Percentiles rank a stretch among this genome's conserved stretches.
Evolutionary conservation across 2,888 invertebrate species (phyloP).

Genomic region (Eumacrocentrus americanus): DNA sequence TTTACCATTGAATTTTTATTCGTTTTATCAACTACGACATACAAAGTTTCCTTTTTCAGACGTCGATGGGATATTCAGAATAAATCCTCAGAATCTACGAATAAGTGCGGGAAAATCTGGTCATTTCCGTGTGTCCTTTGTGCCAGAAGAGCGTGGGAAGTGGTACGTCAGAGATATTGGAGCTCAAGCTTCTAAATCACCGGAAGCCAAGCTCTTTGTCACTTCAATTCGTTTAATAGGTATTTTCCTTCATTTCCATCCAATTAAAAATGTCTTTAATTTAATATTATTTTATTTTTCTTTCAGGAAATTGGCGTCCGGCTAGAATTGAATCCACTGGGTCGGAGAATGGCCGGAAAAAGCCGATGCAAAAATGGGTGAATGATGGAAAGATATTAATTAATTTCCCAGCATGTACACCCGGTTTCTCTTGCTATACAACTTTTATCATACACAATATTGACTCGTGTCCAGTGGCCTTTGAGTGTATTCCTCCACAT

Average conservation of each 20-base stretch:
- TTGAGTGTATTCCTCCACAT: conserved; percentile 59
- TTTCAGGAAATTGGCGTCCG: background rate
- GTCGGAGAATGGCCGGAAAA: background rate
- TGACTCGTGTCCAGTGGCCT: conserved; percentile 60
- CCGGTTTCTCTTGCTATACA: conserved; percentile 46
- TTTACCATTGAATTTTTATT: background rate
- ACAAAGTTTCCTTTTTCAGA: conserved; percentile 41
- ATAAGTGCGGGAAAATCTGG: conserved; percentile 48
- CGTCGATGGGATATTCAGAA: conserved; percentile 46
- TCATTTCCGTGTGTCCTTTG: conserved; percentile 56
- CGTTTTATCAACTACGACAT: background rate
- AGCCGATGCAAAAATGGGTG: background rate
- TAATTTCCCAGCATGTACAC: conserved; percentile 52
- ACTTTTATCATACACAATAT: conserved; percentile 58
- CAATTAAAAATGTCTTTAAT: conserved; percentile 8
- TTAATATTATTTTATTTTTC: background rate
- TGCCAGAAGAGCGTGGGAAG: conserved; percentile 45
- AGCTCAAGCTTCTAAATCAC: conserved; percentile 48
- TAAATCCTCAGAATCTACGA: conserved; percentile 47
- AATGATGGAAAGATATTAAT: conserved; percentile 48
- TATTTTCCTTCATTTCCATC: conserved; percentile 18
- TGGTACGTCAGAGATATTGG: conserved; percentile 50
- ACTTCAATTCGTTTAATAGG: conserved; percentile 45
- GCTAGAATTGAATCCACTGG: background rate
- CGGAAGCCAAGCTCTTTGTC: conserved; percentile 37